Percentiles rank a stretch among this genome's conserved stretches.
Evolutionary conservation across 1,140 invertebrate species (phyloP).

Genomic region (Ceratosolen fusciceps): DNA sequence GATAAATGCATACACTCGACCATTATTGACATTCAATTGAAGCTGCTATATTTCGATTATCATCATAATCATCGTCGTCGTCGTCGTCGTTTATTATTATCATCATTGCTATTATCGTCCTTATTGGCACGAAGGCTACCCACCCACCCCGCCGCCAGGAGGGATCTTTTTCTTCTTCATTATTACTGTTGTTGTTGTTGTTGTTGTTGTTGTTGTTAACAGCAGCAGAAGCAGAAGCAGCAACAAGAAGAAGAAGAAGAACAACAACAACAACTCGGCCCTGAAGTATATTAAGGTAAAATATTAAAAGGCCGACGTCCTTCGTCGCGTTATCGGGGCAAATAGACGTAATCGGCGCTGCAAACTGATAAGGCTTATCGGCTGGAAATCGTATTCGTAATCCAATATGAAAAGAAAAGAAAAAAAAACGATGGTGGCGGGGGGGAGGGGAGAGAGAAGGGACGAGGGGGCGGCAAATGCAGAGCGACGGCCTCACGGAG

Average conservation of each 20-base stretch:
- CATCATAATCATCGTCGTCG: not conserved
- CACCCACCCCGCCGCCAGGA: no score
- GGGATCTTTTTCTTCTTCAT: no score
- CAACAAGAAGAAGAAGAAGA: not conserved
- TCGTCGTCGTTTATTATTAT: not conserved
- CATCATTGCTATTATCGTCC: no score
- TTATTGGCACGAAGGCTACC: no score
- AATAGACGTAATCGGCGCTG: not conserved
- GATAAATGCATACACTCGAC: slow-evolving; percentile 1
- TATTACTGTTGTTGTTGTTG: no score
- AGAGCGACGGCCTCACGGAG: no score
- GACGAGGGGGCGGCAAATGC: no score
- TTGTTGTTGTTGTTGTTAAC: no score
- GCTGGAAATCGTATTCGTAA: not conserved
- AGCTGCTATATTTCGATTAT: not conserved
- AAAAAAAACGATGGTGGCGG: no score
- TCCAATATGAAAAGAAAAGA: not conserved
- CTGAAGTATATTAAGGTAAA: not conserved
- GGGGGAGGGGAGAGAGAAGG: no score
- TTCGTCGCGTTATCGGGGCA: not conserved
- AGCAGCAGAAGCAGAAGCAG: no score
- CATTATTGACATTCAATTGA: slow-evolving; percentile 23
- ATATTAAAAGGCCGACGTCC: not conserved
- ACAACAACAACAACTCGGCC: not conserved
- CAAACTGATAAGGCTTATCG: not conserved